These are phyloP conservation scores for Eupristina koningsbergeri DNA, from an alignment of 1,140 invertebrate genomes.

Conservation along the genomic window DNA sequence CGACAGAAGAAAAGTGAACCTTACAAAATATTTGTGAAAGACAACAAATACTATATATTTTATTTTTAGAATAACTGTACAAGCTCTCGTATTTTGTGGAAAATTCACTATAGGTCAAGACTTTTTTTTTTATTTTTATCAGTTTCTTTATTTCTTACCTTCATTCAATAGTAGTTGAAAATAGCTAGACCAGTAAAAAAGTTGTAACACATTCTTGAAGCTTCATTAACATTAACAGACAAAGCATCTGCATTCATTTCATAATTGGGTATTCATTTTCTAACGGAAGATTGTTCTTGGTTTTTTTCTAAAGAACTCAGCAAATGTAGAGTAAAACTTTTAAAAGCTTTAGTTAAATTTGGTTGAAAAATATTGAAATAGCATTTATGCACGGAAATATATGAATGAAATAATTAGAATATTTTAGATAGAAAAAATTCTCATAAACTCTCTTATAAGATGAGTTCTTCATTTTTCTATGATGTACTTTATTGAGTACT, in stretches of 20 bases:
- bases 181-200: conserved; percentile 15
- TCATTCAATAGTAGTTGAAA: no score
- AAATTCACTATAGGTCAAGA: neutral
- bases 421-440: neutral
- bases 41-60: conserved; percentile 19
- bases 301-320: neutral
- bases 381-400: neutral
- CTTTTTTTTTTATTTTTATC: neutral
- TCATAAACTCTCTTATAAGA: neutral
- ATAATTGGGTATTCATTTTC: conserved; percentile 51
- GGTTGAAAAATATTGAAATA: conserved; percentile 15
- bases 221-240: conserved; percentile 51
- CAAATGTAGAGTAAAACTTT: neutral
- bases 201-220: conserved; percentile 48
- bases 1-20: neutral
- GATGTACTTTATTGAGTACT: no score
- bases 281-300: neutral
- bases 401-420: neutral
- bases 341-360: neutral
- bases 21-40: neutral
- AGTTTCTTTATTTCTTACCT: neutral
- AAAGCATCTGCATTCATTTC: conserved; percentile 44
- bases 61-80: neutral
- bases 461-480: neutral
- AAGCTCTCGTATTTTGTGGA: neutral